Evolutionary conservation across 2,113 vertebrate species (phyloP).

Genomic region (Eurypyga helias): DNA sequence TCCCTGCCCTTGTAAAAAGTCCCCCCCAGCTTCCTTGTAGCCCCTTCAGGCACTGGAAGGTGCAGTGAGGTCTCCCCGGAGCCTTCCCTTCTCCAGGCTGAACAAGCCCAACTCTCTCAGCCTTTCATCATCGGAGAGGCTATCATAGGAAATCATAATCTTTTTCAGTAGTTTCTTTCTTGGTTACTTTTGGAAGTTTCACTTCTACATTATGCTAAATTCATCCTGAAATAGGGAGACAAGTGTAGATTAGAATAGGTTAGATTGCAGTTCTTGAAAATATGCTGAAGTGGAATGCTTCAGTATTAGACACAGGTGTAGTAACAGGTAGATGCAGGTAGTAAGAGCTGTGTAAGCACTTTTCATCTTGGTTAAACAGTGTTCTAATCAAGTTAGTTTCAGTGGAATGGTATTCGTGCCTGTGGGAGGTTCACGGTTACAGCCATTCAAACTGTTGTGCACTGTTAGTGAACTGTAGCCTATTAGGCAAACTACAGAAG

Average conservation of each 20-base stretch:
- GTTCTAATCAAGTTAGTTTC: neutral
- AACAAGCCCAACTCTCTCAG: too few relatives aligned
- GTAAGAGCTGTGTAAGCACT: neutral
- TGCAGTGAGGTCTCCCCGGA: too few relatives aligned
- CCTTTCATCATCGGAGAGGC: too few relatives aligned
- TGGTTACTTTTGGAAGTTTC: neutral
- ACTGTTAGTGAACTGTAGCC: neutral
- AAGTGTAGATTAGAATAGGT: neutral
- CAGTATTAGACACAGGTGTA: neutral
- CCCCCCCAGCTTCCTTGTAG: too few relatives aligned
- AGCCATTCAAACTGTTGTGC: rapidly evolving
- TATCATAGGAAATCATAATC: too few relatives aligned
- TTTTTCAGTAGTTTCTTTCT: neutral
- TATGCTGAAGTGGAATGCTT: neutral
- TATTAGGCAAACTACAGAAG: neutral
- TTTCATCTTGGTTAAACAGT: neutral
- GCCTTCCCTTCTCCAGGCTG: too few relatives aligned
- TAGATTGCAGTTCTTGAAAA: neutral
- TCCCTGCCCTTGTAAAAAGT: too few relatives aligned
- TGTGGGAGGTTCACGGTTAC: neutral
- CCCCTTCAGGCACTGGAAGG: too few relatives aligned
- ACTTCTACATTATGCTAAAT: neutral
- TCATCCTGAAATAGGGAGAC: neutral
- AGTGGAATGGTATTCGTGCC: neutral
- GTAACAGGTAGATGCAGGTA: neutral